A percentile compares a stretch with the other conserved stretches of the same genome.
These are phyloP conservation scores for Poecilus cupreus DNA, from an alignment of 2,888 invertebrate genomes.

Conservation along the genomic window DNA sequence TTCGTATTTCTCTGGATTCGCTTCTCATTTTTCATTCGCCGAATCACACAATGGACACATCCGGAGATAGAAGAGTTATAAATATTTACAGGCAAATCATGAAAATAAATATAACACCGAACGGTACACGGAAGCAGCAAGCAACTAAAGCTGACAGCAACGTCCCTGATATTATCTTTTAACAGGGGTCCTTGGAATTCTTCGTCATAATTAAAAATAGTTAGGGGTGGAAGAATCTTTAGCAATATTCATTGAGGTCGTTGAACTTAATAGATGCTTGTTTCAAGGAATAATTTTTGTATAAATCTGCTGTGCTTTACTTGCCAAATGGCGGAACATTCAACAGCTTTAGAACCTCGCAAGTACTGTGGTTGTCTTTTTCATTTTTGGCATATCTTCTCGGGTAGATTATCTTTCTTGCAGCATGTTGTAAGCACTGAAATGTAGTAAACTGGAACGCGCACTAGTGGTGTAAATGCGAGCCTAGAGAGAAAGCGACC, in stretches of 20 bases:
- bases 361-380: conserved; percentile 10
- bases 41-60: conserved; percentile 67
- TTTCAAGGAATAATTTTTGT: not conserved
- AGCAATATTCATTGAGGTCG: too few relatives aligned
- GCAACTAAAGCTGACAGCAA: not conserved
- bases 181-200: not conserved
- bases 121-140: conserved; percentile 8
- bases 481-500: too few relatives aligned
- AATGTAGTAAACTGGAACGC: too few relatives aligned
- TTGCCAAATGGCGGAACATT: conserved; percentile 31
- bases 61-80: conserved; percentile 69
- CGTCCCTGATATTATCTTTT: not conserved
- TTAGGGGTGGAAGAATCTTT: too few relatives aligned
- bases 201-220: too few relatives aligned
- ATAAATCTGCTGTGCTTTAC: not conserved
- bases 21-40: conserved; percentile 68
- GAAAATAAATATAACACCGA: conserved; percentile 66
- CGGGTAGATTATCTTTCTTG: not conserved
- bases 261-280: not conserved
- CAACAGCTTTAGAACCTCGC: conserved; percentile 1
- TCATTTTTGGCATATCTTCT: conserved; percentile 25
- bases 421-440: conserved; percentile 19
- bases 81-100: conserved; percentile 71
- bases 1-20: conserved; percentile 33
- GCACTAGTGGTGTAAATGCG: too few relatives aligned